Evolutionary conservation across 2,113 vertebrate species (phyloP), one percentile per base, ranked within the genome.

Genomic region (Anolis carolinensis): DNA sequence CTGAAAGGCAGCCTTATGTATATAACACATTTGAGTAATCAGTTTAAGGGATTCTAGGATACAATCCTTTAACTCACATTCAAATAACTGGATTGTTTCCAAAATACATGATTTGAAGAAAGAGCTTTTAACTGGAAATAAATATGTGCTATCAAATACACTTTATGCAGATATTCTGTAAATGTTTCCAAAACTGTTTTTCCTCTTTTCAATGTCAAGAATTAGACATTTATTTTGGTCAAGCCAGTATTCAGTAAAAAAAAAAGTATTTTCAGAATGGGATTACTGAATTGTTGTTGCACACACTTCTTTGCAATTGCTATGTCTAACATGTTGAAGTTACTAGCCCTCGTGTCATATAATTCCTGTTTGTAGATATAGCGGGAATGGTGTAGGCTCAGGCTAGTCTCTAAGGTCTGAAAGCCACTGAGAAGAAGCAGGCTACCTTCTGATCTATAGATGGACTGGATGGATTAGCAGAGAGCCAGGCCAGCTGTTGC

Each of bases 381-480:
- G 6, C 0, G 85, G 81, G 88, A 80, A 75, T 0, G 0, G 67
- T 79, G 4, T 0, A 20, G 62, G 86, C 89, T 44, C 62, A 27
- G 7, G 80, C 88, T 85, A 32, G 79, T 86, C 89, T 87, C 95
- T 3, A 1, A 83, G 89, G 91, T 76, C 87, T 78, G 30, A 34
- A 3, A 91, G 91, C 80, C 88, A 90, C 87, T 0, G 13, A 86
- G 88, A 89, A 92, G 93, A 89, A 88, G 87, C 91, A 91, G 88
- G 90, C 90, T 90, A 92, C 82, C 90, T 86, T 90, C 89, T 90
- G 92, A 94, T 93, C 90, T 89, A 48, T 77, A 89, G 92, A 86
- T 68, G 76, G 92, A 89, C 93, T 94, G 93, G 96, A 94, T 91
- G 94, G 94, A 94, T 96, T 95, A 95, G 89, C 1, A 4, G 50